Evolutionary conservation across 2,888 invertebrate species (phyloP), one percentile per base, ranked within the genome.

Genomic region (Hanleya hanleyi): DNA sequence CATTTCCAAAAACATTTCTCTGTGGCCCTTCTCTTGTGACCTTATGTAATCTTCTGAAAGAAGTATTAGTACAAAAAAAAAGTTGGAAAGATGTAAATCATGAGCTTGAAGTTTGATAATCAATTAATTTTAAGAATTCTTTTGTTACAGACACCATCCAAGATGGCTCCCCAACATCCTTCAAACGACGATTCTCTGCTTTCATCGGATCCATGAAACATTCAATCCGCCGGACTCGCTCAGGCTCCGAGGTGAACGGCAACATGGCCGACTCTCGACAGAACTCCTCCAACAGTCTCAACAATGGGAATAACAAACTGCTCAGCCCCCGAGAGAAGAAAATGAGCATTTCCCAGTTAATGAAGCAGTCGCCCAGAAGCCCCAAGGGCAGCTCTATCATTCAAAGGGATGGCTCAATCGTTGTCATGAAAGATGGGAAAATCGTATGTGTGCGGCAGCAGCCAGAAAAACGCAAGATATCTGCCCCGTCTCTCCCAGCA

Each of bases 341-440:
- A 22, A 1, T 1, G 18, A 47, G 47, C 47, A 47, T 26, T 9
- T 15, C 33, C 3, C 61, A 57, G 29, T 32, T 57, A 29, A 26
- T 57, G 61, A 57, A 57, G 29, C 61, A 57, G 6, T 71, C 70
- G 38, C 75, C 1, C 33, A 66, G 15, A 66, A 74, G 6, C 22
- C 76, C 81, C 0, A 82, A 77, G 65, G 84, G 82, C 0, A 85
- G 82, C 68, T 86, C 85, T 0, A 78, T 87, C 9, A 86, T 86
- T 36, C 78, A 81, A 51, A 78, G 80, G 69, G 84, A 87, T 38
- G 86, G 84, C 7, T 82, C 85, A 3, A 70, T 85, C 0, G 84
- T 87, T 57, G 78, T 86, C 37, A 83, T 86, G 41, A 87, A 87
- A 75, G 84, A 82, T 50, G 86, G 85, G 1, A 87, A 87, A 74